Evolutionary conservation across 1,140 invertebrate genomes (phyloP), one percentile per base, ranked within the genome.

Genomic region (Drosophila busckii): DNA sequence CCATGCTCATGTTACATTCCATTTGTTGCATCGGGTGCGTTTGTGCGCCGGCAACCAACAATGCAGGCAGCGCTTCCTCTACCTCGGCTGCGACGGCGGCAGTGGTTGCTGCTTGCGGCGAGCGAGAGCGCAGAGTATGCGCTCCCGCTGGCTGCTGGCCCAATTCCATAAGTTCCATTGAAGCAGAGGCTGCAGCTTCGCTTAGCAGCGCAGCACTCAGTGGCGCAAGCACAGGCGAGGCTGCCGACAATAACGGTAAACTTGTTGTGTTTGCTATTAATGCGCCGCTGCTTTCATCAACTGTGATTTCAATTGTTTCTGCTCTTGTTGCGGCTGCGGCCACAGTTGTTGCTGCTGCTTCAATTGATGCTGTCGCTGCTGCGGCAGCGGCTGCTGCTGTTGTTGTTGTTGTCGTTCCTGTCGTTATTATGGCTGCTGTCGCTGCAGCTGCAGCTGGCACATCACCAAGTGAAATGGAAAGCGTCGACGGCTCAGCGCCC

Each of bases 71-170:
- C 44, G 66, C 60, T 34, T 80, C 68, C 7, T 76, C 73, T 12
- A 53, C n/a, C n/a, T n/a, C n/a, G n/a, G n/a, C n/a, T n/a, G n/a
- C n/a, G n/a, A n/a, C n/a, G n/a, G n/a, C 65, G 8, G 64, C 52
- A 1, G 49, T 69, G 2, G 59, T 42, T 4, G 64, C 50, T 6
- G 75, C 52, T 17, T 82, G 59, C 12, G 59, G 59, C 10, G 59
- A 62, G 31, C 69, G 69, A 65, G 75, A 73, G 50, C 42, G 75
- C 54, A 73, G n/a, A n/a, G n/a, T 69, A 80, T 80, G 73, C 73
- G 73, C 75, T n/a, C n/a, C n/a, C n/a, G n/a, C n/a, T 55, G 68
- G 75, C 48, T 69, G 64, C 13, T 59, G 73, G 34, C 46, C 59
- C 69, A 55, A 65, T 80, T 80, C 73, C 59, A 41, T 35, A 32